These are phyloP conservation scores for Drosophila pseudotalamancana DNA, from an alignment of 2,888 invertebrate genomes.

Conservation along the genomic window DNA sequence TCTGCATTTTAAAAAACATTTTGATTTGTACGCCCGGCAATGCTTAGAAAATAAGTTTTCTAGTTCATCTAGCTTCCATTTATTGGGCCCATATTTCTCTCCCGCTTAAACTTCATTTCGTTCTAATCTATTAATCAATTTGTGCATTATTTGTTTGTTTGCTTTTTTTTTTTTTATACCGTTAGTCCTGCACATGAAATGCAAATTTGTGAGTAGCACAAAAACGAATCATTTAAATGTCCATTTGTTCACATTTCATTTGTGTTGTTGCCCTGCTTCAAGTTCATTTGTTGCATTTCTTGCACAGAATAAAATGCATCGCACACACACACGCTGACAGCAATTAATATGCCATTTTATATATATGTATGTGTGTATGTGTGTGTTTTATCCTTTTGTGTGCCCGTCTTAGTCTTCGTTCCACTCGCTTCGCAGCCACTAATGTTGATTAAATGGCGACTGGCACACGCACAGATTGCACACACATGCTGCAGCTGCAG, in stretches of 20 bases:
- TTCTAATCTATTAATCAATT: conserved; percentile 12
- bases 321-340: conserved; percentile 45
- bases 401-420: conserved; percentile 20
- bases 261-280: conserved; percentile 33
- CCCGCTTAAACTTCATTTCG: background rate
- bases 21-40: too few relatives aligned
- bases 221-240: conserved; percentile 61
- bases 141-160: background rate
- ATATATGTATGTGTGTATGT: conserved; percentile 8
- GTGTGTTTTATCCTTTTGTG: conserved; percentile 7
- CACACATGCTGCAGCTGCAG: conserved; percentile 17
- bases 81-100: background rate
- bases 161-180: too few relatives aligned
- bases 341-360: conserved; percentile 72
- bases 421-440: conserved; percentile 45
- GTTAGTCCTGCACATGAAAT: background rate
- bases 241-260: conserved; percentile 37
- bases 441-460: conserved; percentile 77
- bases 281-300: conserved; percentile 57
- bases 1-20: too few relatives aligned
- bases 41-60: too few relatives aligned
- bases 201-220: background rate
- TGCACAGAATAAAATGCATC: conserved; percentile 27
- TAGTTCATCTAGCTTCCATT: too few relatives aligned
- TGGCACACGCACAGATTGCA: conserved; percentile 49